Evolutionary conservation across 1,140 invertebrate species (phyloP).

Genomic region (Ostrea edulis): DNA sequence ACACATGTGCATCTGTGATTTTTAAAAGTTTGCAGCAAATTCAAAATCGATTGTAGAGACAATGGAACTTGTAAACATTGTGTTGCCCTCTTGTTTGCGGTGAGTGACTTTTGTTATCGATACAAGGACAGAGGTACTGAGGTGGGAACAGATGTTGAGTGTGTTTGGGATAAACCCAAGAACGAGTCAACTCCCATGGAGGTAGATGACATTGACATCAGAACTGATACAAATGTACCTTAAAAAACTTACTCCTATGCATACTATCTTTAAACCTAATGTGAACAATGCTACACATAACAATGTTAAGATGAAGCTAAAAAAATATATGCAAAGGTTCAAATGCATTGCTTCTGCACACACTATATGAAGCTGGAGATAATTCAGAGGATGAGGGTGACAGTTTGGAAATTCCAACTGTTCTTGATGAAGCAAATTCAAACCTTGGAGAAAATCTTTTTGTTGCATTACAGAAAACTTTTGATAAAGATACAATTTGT

Average conservation of each 20-base stretch:
- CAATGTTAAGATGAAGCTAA: slow-evolving; percentile 13
- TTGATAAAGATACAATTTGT: not conserved
- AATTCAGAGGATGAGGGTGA: not conserved
- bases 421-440: slow-evolving; percentile 1
- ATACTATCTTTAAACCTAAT: not conserved
- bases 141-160: slow-evolving; percentile 44
- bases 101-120: not conserved
- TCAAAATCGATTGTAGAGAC: too few species aligned
- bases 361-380: slow-evolving; percentile 27
- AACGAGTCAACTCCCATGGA: not conserved
- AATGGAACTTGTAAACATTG: slow-evolving; percentile 49
- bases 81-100: slow-evolving; percentile 28
- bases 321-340: slow-evolving; percentile 33
- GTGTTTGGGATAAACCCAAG: not conserved
- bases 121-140: too few species aligned
- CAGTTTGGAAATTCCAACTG: too few species aligned
- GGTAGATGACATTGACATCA: too few species aligned
- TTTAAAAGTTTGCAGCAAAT: not conserved
- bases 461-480: not conserved
- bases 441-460: not conserved
- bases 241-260: too few species aligned
- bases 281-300: not conserved
- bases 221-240: too few species aligned
- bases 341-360: slow-evolving; percentile 30
- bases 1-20: not conserved